Evolutionary conservation across 2,113 vertebrate genomes (phyloP).

Genomic region (Dipodomys spectabilis): DNA sequence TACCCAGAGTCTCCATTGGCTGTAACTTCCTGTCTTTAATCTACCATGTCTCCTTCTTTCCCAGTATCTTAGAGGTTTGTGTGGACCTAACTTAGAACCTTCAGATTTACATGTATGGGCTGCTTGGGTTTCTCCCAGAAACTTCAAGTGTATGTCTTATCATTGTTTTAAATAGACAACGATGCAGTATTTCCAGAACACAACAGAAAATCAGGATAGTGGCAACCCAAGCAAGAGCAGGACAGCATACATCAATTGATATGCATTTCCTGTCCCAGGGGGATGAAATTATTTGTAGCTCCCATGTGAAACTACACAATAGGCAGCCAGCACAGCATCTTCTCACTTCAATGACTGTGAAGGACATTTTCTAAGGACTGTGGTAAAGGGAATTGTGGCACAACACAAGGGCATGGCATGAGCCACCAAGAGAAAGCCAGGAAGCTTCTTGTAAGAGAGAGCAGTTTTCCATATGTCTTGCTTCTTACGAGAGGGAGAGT

Average conservation of each 20-base stretch:
- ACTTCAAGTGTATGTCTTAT: not conserved
- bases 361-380: not conserved
- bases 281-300: not conserved
- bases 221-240: not conserved
- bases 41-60: too few relatives aligned
- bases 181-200: not conserved
- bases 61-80: too few relatives aligned
- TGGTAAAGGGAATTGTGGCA: not conserved
- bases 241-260: too few relatives aligned
- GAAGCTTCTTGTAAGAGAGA: not conserved
- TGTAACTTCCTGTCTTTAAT: too few relatives aligned
- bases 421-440: not conserved
- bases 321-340: too few relatives aligned
- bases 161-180: too few relatives aligned
- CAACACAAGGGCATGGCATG: not conserved
- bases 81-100: not conserved
- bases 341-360: too few relatives aligned
- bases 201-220: not conserved
- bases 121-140: not conserved
- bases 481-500: not conserved
- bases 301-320: too few relatives aligned
- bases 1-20: too few relatives aligned
- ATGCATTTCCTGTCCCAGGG: not conserved
- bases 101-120: not conserved
- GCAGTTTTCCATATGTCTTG: too few relatives aligned